phyloP scores from a whole-genome alignment of 2,113 vertebrate species.

The Morone chrysops region DNA sequence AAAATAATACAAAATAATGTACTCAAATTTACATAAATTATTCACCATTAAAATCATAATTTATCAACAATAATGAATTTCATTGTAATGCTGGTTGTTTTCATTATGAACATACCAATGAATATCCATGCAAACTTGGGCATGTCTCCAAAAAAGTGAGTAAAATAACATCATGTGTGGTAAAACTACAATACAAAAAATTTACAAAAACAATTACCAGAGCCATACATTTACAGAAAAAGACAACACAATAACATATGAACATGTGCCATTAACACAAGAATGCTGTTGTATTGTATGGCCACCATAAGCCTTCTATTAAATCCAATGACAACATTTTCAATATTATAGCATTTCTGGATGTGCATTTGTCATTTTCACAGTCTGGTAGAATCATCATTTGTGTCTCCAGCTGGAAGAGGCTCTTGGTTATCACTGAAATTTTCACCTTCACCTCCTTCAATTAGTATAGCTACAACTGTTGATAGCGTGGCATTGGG shows the following conservation, averaged over 20 bases:
- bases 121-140: not conserved
- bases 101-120: not conserved
- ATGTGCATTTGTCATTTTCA: constrained; percentile 19
- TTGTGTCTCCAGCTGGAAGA: not conserved
- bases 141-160: not conserved
- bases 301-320: not conserved
- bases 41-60: not conserved
- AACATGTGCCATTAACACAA: not conserved
- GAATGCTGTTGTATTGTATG: not conserved
- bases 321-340: not conserved
- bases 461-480: constrained; percentile 78
- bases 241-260: not conserved
- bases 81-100: not conserved
- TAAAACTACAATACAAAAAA: not conserved
- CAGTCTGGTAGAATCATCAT: constrained; percentile 58
- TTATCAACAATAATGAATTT: not conserved
- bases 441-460: constrained; percentile 29
- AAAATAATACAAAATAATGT: not conserved
- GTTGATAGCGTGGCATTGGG: constrained; percentile 83
- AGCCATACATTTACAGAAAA: not conserved
- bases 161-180: not conserved
- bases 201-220: not conserved
- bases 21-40: not conserved
- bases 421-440: constrained; percentile 1
- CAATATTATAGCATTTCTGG: not conserved